phyloP scores from a whole-genome alignment of 1,140 invertebrate genomes.

The Brachionus rubens region DNA sequence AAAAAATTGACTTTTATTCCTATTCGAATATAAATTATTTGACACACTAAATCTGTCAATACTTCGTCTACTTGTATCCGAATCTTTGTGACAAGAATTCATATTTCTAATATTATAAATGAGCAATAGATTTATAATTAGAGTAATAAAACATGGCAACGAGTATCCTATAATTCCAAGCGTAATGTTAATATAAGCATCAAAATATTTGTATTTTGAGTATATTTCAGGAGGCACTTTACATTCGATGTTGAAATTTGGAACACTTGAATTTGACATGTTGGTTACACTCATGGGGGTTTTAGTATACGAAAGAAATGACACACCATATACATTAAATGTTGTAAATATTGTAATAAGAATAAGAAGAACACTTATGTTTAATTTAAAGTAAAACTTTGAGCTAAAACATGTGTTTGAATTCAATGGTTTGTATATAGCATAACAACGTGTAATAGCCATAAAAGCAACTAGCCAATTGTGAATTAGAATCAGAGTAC shows the following conservation, averaged over 20 bases:
- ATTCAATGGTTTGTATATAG: conserved; percentile 38
- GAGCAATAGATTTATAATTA: conserved; percentile 31
- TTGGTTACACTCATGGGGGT: not conserved
- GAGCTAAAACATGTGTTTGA: conserved; percentile 36
- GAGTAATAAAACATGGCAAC: conserved; percentile 31
- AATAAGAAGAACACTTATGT: not conserved
- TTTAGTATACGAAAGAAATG: conserved; percentile 23
- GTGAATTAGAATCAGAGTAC: conserved; percentile 10
- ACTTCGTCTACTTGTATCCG: not conserved
- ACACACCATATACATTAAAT: conserved; percentile 39
- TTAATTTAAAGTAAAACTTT: conserved; percentile 39
- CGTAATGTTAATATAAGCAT: conserved; percentile 41
- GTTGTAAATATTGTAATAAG: conserved; percentile 39
- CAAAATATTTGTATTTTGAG: conserved; percentile 18
- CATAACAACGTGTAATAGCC: conserved; percentile 38
- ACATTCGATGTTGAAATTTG: not conserved
- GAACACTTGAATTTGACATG: not conserved
- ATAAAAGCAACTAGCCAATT: conserved; percentile 40
- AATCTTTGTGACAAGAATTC: not conserved
- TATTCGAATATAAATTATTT: not conserved
- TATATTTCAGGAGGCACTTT: conserved; percentile 19
- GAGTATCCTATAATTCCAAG: conserved; percentile 36
- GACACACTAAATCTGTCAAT: not conserved
- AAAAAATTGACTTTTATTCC: conserved; percentile 24
- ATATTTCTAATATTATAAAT: conserved; percentile 41